A percentile compares a stretch with the other conserved stretches of the same genome.
These are phyloP conservation scores for Megalops cyprinoides DNA, from an alignment of 2,797 vertebrate genomes.

Conservation along the genomic window DNA sequence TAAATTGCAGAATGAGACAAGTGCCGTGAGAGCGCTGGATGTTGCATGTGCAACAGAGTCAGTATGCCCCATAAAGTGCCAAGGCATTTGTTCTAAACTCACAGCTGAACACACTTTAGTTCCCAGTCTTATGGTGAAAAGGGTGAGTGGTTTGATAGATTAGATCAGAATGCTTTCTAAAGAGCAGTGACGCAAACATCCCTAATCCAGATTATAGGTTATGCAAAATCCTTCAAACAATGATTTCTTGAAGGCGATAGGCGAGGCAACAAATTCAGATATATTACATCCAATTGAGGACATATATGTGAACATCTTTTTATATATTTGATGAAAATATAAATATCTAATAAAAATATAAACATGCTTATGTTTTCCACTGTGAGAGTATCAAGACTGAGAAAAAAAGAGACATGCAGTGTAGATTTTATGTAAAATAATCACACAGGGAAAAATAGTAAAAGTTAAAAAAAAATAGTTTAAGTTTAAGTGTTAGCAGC, in stretches of 20 bases:
- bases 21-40: neutral
- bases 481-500: too few relatives aligned
- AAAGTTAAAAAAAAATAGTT: too few relatives aligned
- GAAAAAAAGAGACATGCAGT: neutral
- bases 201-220: constrained; percentile 74
- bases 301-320: too few relatives aligned
- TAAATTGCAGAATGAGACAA: neutral
- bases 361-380: neutral
- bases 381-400: neutral
- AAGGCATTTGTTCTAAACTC: too few relatives aligned
- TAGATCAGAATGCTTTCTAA: constrained; percentile 56
- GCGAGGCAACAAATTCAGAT: constrained; percentile 24
- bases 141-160: constrained; percentile 55
- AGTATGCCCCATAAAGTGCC: too few relatives aligned
- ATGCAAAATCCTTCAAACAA: constrained; percentile 66
- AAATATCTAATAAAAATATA: too few relatives aligned
- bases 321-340: too few relatives aligned
- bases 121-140: constrained; percentile 39
- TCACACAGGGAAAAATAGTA: too few relatives aligned
- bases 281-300: constrained; percentile 5
- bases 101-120: constrained; percentile 14
- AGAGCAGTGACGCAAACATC: constrained; percentile 67
- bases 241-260: constrained; percentile 44
- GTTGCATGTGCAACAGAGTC: neutral
- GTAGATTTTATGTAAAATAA: too few relatives aligned